Conservation (phyloP, 2,888 invertebrate genomes). For the Stenchaetothrips biformis region DNA sequence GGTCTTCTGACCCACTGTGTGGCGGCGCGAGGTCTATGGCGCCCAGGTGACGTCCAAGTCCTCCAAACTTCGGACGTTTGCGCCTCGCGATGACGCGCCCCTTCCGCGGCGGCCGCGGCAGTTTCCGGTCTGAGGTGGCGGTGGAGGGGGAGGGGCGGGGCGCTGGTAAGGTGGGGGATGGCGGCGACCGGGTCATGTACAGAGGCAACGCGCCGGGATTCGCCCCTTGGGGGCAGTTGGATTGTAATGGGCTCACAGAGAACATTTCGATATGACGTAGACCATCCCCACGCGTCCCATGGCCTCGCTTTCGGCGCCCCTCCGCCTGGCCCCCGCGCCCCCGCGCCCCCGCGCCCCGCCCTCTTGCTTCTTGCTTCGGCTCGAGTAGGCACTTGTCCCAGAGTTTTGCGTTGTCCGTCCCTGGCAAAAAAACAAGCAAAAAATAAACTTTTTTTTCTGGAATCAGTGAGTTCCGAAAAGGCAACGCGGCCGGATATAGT, state of each 20-base stretch:
- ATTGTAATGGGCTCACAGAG: constrained; percentile 24
- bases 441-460: too few relatives aligned
- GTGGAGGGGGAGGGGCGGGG: neutral
- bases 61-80: constrained; percentile 18
- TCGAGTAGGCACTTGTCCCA: neutral
- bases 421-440: too few relatives aligned
- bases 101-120: neutral
- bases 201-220: constrained; percentile 17
- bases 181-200: constrained; percentile 17
- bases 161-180: neutral
- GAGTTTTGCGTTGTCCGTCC: too few relatives aligned
- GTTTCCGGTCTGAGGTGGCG: neutral
- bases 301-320: constrained; percentile 23
- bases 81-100: neutral
- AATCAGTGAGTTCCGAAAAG: too few relatives aligned
- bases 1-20: too few relatives aligned
- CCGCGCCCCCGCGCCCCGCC: neutral
- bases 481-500: neutral
- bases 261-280: constrained; percentile 25
- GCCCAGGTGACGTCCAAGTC: constrained; percentile 8
- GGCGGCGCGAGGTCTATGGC: neutral
- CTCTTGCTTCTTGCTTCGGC: neutral
- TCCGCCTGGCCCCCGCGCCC: neutral
- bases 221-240: constrained; percentile 21
- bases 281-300: constrained; percentile 19